Evolutionary conservation across 2,797 vertebrate genomes (phyloP), one percentile per base, ranked within the genome.

Genomic region (Halcyon badia): DNA sequence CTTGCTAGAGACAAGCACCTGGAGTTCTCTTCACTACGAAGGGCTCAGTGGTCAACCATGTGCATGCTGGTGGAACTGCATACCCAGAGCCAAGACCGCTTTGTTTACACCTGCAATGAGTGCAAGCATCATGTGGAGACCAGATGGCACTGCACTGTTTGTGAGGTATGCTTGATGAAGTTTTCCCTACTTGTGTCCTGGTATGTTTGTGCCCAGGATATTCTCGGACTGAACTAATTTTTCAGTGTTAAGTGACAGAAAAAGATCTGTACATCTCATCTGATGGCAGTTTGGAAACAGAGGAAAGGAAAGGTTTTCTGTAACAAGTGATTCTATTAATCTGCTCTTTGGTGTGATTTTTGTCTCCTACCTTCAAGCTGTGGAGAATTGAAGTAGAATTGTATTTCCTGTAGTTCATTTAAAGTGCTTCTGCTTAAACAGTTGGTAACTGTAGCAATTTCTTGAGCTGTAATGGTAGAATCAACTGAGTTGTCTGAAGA

Each of bases 71-170:
- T 99, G 96, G 99, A 99, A 95, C 98, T 99, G 83, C 99, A 99
- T 97, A 99, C 99, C 65, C 99, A 99, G 98, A 99, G 99, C 98
- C 99, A 99, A 97, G 99, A 99, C 94, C 99, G 99, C 93, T 99
- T 99, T 19, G 99, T 99, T 89, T 99, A 99, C 96, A 99, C 99
- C 83, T 99, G 99, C 98, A 99, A 99, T 0, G 99, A 99, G 97
- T 99, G 99, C 98, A 99, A 99, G 95, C 99, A 99, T 96, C 99
- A 99, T 0, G 99, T 99, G 98, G 99, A 99, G 97, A 99, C 99
- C 0, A 98, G 99, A 94, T 99, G 99, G 98, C 99, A 99, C 97
- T 99, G 99, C 97, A 99, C 99, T 4, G 99, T 99, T 78, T 99
- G 99, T 70, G 99, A 99, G 99, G 99, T 99, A 95, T 17, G 94